These are phyloP conservation scores for Aphis craccivora DNA, from an alignment of 1,140 invertebrate species.

Conservation along the genomic window DNA sequence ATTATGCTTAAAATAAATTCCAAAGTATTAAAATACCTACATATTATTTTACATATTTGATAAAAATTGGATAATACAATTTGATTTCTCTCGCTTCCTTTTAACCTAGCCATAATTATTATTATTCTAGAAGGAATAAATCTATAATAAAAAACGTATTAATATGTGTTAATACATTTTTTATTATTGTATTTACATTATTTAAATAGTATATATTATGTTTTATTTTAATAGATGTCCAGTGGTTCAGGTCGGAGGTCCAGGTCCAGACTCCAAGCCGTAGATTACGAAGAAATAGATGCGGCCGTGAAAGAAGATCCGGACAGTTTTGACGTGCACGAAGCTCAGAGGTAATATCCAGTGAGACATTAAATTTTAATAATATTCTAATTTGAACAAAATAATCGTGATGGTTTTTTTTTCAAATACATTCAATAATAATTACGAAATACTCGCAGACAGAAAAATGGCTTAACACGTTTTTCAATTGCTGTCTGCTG, in stretches of 20 bases:
- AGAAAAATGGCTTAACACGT: not conserved
- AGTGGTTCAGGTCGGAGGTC: slow-evolving; percentile 45
- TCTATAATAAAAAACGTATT: no score
- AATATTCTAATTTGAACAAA: not conserved
- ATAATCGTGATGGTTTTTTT: not conserved
- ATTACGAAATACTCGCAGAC: not conserved
- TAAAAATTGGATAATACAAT: not conserved
- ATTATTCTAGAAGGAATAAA: no score
- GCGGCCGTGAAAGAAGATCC: not conserved
- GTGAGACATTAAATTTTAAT: not conserved
- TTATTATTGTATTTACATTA: no score
- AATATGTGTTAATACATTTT: no score
- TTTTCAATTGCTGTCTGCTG: not conserved
- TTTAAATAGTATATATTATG: not conserved
- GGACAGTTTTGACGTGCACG: slow-evolving; percentile 45
- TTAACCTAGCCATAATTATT: no score
- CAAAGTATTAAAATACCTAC: no score
- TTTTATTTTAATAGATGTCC: slow-evolving; percentile 21
- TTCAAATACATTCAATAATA: not conserved
- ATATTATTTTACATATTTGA: not conserved
- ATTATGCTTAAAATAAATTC: no score
- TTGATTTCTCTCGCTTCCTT: not conserved
- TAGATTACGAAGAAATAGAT: not conserved
- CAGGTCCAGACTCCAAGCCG: slow-evolving; percentile 27
- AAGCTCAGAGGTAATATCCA: slow-evolving; percentile 30